Conservation (phyloP, 1,140 invertebrate species). For the Trichonephila clavata region DNA sequence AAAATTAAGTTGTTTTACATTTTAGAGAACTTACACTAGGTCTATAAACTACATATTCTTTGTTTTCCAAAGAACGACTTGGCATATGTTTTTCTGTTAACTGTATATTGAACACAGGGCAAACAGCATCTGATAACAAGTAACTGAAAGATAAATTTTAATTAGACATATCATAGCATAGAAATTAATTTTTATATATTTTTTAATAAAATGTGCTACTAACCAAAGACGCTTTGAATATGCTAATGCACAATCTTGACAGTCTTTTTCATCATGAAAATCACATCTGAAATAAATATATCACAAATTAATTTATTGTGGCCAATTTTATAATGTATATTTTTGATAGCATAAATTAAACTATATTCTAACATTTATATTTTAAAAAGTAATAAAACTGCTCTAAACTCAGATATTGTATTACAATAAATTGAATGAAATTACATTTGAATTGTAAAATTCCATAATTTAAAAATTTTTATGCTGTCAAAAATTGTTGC, state of each 20-base stretch:
- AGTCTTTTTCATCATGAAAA: conserved; percentile 61
- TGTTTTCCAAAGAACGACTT: neutral
- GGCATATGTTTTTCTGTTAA: conserved; percentile 45
- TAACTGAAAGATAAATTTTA: conserved; percentile 34
- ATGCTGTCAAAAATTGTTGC: too few species aligned
- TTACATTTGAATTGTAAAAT: too few species aligned
- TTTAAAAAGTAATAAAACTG: too few species aligned
- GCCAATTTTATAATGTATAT: too few species aligned
- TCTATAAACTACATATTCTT: neutral
- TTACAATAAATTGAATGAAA: too few species aligned
- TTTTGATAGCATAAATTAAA: too few species aligned
- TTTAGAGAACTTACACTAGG: neutral
- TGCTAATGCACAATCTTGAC: conserved; percentile 38
- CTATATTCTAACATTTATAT: too few species aligned
- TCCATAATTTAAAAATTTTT: too few species aligned
- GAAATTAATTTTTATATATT: neutral
- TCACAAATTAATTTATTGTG: too few species aligned
- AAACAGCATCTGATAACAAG: conserved; percentile 49
- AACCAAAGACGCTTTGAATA: conserved; percentile 51
- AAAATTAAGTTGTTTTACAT: too few species aligned
- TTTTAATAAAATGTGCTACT: neutral
- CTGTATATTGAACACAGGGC: neutral
- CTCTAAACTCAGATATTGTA: too few species aligned
- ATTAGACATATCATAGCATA: neutral
- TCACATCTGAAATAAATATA: conserved; percentile 25